Evolutionary conservation across 92 coral and sea anemone species (phyloP).

Genomic region (Desmophyllum pertusum): DNA sequence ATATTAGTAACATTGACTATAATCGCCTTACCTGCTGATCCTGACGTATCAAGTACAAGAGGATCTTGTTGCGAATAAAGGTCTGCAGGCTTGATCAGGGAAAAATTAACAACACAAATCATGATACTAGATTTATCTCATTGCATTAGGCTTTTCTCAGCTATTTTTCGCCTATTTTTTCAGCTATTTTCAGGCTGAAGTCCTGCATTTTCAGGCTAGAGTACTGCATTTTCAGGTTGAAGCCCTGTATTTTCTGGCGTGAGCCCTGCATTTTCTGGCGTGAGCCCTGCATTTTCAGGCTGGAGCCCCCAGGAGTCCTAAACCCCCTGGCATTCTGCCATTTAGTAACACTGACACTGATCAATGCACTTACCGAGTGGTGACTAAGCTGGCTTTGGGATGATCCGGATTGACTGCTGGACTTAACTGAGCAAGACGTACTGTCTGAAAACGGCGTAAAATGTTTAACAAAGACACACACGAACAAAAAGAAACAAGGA

Average conservation of each 20-base stretch:
- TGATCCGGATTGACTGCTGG: background rate
- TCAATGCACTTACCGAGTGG: slow-evolving; percentile 9
- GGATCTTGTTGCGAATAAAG: slow-evolving; percentile 42
- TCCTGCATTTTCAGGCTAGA: no score
- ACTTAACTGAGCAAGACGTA: background rate
- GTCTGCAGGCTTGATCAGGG: background rate
- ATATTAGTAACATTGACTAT: background rate
- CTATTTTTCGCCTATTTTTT: no score
- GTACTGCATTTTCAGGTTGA: no score
- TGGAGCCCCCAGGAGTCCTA: no score
- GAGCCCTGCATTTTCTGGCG: no score
- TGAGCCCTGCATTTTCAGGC: no score
- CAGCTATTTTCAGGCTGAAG: no score
- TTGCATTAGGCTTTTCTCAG: no score
- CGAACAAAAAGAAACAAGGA: no score
- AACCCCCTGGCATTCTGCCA: no score
- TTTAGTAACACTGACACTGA: background rate
- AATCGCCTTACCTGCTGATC: slow-evolving; percentile 4
- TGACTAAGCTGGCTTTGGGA: background rate
- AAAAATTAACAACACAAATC: background rate
- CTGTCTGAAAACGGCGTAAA: slow-evolving; percentile 13
- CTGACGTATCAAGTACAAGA: slow-evolving; percentile 28
- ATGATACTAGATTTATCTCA: background rate
- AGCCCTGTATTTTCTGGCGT: no score
- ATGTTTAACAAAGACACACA: no score